These are phyloP conservation scores for Clarias fuscus DNA, from an alignment of 2,797 vertebrate species.

Conservation along the genomic window DNA sequence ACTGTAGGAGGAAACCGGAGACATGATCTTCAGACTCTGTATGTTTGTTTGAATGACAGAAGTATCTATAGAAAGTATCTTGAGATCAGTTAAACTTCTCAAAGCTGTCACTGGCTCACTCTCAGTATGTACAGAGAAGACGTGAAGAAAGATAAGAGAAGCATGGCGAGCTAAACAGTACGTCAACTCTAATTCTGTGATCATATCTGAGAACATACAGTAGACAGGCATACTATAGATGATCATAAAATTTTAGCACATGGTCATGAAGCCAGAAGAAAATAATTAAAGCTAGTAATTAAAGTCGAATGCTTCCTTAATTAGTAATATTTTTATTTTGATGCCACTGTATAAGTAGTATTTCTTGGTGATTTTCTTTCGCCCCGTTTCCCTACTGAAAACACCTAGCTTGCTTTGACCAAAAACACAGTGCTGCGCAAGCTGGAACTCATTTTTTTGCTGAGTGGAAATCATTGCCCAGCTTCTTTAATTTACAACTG, in stretches of 20 bases:
- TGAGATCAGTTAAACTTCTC: neutral
- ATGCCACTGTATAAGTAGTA: no score
- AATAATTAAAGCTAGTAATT: neutral
- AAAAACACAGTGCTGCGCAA: neutral
- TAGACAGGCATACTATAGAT: neutral
- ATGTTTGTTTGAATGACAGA: neutral
- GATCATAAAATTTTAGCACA: neutral
- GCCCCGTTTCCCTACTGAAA: neutral
- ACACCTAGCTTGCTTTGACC: neutral
- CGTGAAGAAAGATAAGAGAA: neutral
- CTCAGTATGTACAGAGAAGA: constrained; percentile 6
- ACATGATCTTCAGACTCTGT: neutral
- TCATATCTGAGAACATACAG: neutral
- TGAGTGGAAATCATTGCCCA: neutral
- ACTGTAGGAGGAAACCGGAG: neutral
- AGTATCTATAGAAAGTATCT: neutral
- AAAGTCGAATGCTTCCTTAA: neutral
- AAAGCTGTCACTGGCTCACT: neutral
- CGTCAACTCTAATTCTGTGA: neutral
- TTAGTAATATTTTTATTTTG: neutral
- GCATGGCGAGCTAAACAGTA: neutral
- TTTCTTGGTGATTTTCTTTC: neutral
- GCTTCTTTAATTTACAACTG: neutral
- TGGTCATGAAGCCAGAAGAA: neutral
- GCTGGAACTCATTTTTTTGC: neutral